Conservation (phyloP, 2,797 vertebrate species). For the Halcyon leucocephala region DNA sequence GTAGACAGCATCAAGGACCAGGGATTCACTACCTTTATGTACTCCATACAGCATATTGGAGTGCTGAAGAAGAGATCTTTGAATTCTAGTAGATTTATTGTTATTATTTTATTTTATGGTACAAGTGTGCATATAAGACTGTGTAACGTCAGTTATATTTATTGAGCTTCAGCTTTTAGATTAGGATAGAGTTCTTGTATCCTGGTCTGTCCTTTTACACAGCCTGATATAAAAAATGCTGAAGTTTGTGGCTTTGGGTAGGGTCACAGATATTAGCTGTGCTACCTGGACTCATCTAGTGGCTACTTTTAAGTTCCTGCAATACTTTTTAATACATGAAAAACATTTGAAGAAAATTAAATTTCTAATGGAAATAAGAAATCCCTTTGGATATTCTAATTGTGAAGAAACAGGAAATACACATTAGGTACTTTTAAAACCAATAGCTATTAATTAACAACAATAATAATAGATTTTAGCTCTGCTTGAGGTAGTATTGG, state of each 20-base stretch:
- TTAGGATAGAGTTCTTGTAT: background rate
- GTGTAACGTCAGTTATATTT: background rate
- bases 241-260: background rate
- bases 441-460: background rate
- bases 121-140: background rate
- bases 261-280: background rate
- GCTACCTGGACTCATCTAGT: background rate
- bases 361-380: background rate
- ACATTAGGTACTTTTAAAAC: background rate
- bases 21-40: background rate
- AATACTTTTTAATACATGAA: background rate
- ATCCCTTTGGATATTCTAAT: background rate
- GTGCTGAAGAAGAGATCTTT: background rate
- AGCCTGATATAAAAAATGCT: background rate
- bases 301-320: background rate
- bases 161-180: background rate
- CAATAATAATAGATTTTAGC: background rate
- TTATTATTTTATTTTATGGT: background rate
- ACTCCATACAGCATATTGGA: background rate
- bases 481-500: background rate
- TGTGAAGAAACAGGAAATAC: background rate
- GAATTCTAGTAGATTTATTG: background rate
- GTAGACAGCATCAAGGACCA: background rate
- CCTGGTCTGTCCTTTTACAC: background rate
- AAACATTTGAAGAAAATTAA: background rate